Base-by-base conservation (phyloP, 1,140 invertebrate genomes). In the Cryptotermes secundus region DNA sequence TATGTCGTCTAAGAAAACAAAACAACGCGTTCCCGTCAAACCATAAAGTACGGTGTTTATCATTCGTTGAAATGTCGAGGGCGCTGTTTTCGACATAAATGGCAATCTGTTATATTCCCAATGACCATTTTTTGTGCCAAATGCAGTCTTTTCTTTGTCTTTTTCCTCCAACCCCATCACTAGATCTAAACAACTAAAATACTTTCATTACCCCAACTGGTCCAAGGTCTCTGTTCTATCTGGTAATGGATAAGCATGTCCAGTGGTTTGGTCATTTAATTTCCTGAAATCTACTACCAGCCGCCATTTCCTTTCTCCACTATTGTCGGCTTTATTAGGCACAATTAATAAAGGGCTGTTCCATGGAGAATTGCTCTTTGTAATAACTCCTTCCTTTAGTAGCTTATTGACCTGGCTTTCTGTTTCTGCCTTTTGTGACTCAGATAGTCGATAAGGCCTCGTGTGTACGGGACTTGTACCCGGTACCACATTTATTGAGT, bases 121-220 rank as follows among this genome's bases (percentile, higher is more conserved):
- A 86, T 88, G 87, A 19, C 86, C 87, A 59, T 84, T 86, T 79
- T 82, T 45, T 38, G 34, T 85, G 38, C n/a, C 87, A 83, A 90
- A 90, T 14, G 88, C 87, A 26, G 90, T 88, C 86, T 90, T 91
- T 84, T 22, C 72, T 80, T 6, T 42, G 38, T 42, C 38, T 6
- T 42, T 42, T 38, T 86, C 81, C 2, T 88, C 86, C 6, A 92
- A 85, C 16, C 85, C 65, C 19, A 92, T 87, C 85, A 89, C 85
- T 89, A 92, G 0, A 90, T 90, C 35, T 16, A 92, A 84, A 0
- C 87, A 86, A 7, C 86, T 86, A 85, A 92, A 91, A 82, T 87
- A 89, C 80, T 87, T 87, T 19, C 4, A 4, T 42, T 42, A 86
- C 34, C 72, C 72, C 3, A 79, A 22, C 26, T n/a, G n/a, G n/a